Evolutionary conservation across 2,113 vertebrate species (phyloP), one percentile per base, ranked within the genome.

Genomic region (Pyrgilauda ruficollis): DNA sequence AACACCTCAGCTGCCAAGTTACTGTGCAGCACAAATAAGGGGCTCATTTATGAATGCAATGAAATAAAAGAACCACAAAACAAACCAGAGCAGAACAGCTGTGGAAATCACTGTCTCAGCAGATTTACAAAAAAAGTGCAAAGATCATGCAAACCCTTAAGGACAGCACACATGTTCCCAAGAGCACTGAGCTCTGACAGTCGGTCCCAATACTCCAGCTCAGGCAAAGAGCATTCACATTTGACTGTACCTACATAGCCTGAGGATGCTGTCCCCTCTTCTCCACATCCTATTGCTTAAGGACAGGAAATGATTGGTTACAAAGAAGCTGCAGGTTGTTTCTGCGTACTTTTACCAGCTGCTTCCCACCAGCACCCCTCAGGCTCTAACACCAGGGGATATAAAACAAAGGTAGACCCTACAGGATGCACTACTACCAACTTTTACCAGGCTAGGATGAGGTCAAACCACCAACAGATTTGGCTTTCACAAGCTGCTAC

Each of bases 1-100:
- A 59, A 49, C 47, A 82, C 77, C 53, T 87, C 81, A 41, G 74
- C 81, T 87, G 91, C 49, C 84, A 94, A 89, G 67, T 84, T 39
- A 64, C 43, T 22, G 7, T 2, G 37, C 23, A 19, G 63, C 39
- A 31, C 66, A 92, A 90, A 66, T 66, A 88, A 73, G 50, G 22
- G 9, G 7, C 68, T 94, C 75, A 26, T 72, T 87, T 82, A 87
- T 0, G 3, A 78, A 39, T 2, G 0, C 7, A 31, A 8, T 9
- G 26, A 91, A 76, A 84, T 61, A 58, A 26, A 11, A 90, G n/a
- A 76, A 55, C 13, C 37, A 79, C 31, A 67, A 75, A n/a, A 5
- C 28, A 73, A 87, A 50, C 3, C 43, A 24, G 58, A 82, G 67
- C 2, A 77, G 59, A 50, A 59, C 11, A 59, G 46, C 31, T 35